Percentiles rank a stretch among this genome's conserved stretches.
These are phyloP conservation scores for Orius insidiosus DNA, from an alignment of 1,140 invertebrate species.

Conservation along the genomic window DNA sequence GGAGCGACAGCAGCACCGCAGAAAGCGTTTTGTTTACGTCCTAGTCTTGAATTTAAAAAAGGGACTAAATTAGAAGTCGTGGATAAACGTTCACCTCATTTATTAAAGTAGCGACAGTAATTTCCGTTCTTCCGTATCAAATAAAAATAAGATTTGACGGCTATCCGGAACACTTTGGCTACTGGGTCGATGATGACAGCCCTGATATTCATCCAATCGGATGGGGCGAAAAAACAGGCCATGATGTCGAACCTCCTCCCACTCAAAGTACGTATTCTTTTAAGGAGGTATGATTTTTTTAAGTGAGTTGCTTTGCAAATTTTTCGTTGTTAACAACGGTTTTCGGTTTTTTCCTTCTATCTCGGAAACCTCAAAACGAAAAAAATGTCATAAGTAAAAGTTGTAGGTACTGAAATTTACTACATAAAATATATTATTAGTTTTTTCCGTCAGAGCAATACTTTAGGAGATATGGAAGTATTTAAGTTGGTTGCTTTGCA, in stretches of 20 bases:
- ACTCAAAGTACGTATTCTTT: not conserved
- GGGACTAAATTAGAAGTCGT: slow-evolving; percentile 66
- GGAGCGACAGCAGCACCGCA: slow-evolving; percentile 59
- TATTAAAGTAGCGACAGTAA: slow-evolving; percentile 74
- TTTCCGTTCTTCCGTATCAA: slow-evolving; percentile 54
- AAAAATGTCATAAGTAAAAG: no score
- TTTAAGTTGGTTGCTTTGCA: no score
- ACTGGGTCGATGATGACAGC: slow-evolving; percentile 81
- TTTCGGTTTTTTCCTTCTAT: no score
- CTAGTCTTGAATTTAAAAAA: slow-evolving; percentile 61
- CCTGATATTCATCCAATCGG: slow-evolving; percentile 79
- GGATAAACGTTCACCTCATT: slow-evolving; percentile 61
- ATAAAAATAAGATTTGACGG: slow-evolving; percentile 75
- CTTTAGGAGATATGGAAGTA: no score
- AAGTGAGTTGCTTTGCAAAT: no score
- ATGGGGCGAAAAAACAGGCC: slow-evolving; percentile 76
- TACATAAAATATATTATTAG: no score
- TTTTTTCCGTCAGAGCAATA: no score
- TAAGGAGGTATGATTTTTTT: no score
- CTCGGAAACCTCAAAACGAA: no score
- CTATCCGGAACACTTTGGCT: slow-evolving; percentile 70
- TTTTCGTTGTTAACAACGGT: no score
- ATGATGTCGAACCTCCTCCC: slow-evolving; percentile 66
- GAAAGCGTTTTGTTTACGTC: slow-evolving; percentile 61
- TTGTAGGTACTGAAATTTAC: no score